A percentile compares a stretch with the other conserved stretches of the same genome.
These are phyloP conservation scores for Drosophila koepferae DNA, from an alignment of 2,888 invertebrate genomes.

Conservation along the genomic window DNA sequence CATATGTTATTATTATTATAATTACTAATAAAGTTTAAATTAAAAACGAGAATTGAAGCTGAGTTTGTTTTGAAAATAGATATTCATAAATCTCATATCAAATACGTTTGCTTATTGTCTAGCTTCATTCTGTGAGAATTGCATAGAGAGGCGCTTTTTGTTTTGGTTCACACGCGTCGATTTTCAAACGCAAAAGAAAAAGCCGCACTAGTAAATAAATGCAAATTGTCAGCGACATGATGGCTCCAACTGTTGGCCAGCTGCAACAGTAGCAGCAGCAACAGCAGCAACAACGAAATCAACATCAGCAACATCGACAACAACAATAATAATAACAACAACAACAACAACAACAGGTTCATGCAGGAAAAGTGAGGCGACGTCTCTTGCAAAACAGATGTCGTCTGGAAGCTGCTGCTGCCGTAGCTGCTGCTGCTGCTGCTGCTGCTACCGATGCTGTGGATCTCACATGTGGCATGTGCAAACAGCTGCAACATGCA, in stretches of 20 bases:
- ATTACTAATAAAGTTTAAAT: no score
- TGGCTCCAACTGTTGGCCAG: slow-evolving; percentile 64
- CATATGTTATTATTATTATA: no score
- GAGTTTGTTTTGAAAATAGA: not conserved
- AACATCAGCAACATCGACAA: slow-evolving; percentile 50
- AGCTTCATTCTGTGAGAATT: slow-evolving; percentile 23
- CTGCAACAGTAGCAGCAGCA: slow-evolving; percentile 53
- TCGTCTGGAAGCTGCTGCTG: slow-evolving; percentile 51
- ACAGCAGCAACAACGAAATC: slow-evolving; percentile 33
- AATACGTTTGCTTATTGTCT: not conserved
- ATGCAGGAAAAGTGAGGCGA: slow-evolving; percentile 37
- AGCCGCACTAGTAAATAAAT: slow-evolving; percentile 67
- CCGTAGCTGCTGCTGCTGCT: slow-evolving; percentile 14
- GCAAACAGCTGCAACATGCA: slow-evolving; percentile 74
- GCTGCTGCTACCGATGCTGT: slow-evolving; percentile 23
- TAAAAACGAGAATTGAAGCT: no score
- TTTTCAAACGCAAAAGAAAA: slow-evolving; percentile 58
- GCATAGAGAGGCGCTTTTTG: slow-evolving; percentile 18
- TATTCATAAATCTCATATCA: not conserved
- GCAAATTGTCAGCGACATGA: slow-evolving; percentile 60
- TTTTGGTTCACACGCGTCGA: slow-evolving; percentile 63
- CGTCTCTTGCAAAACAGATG: slow-evolving; percentile 72
- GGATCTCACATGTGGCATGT: slow-evolving; percentile 63
- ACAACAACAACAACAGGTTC: slow-evolving; percentile 66
- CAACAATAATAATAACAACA: slow-evolving; percentile 48